Evolutionary conservation across 2,113 vertebrate genomes (phyloP), one percentile per base, ranked within the genome.

Genomic region (Miniopterus natalensis): DNA sequence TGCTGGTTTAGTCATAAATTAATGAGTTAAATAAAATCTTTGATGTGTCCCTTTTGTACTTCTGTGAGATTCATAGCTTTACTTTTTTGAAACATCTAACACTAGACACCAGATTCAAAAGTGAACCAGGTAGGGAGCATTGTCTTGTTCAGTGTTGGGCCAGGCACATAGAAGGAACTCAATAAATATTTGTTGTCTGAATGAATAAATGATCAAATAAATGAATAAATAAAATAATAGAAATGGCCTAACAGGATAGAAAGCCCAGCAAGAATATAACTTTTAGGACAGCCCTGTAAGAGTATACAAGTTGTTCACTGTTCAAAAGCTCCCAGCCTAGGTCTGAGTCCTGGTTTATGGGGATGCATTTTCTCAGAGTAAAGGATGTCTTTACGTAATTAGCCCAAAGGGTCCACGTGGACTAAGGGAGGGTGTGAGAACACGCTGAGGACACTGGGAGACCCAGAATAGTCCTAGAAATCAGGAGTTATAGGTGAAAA

Each of bases 21-120:
- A 84, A 77, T 27, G 12, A 84, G 21, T 77, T 40, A 84, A 70
- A 71, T 31, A 70, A 81, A 87, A 81, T 71, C 14, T 73, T 57
- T 83, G 49, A 90, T 63, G n/a, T 29, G 59, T 18, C 74, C 13
- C 70, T 59, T 70, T 73, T 84, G 2, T 53, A 59, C 68, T 61
- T 90, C 20, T 73, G 7, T 85, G n/a, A 78, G 4, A 49, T 17
- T 86, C 45, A 66, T 36, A 7, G 40, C 49, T 81, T 87, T 71
- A n/a, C 17, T 29, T 71, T 40, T 94, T 86, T 68, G n/a, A 71
- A 89, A 83, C 27, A 75, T 45, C 53, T 80, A 90, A 84, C 5
- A 13, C 10, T 55, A 65, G 61, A 83, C 8, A 40, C 14, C 59
- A 84, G 9, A 95, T 61, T 75, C 47, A 85, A 59, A 90, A n/a